Conservation (phyloP, 2,113 vertebrate species). For the Macaca nemestrina region DNA sequence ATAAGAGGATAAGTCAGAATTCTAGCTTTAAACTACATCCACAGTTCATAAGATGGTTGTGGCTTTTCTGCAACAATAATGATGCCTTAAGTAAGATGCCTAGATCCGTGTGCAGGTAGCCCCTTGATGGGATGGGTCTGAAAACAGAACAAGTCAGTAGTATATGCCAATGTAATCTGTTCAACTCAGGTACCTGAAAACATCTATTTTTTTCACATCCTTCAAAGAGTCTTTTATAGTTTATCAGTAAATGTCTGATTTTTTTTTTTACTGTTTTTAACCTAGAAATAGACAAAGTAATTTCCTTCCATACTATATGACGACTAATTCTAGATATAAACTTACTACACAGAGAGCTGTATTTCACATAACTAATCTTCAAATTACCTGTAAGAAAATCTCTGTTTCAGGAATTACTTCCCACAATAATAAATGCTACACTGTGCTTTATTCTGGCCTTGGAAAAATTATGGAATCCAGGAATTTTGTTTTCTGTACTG, state of each 20-base stretch:
- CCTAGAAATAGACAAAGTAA: neutral
- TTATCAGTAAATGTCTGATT: slow-evolving; percentile 5
- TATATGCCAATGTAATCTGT: neutral
- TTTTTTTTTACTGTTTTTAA: neutral
- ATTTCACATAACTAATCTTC: neutral
- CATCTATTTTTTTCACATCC: neutral
- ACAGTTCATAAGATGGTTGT: slow-evolving; percentile 65
- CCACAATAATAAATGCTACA: neutral
- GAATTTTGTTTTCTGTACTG: neutral
- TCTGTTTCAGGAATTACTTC: neutral
- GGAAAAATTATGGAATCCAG: neutral
- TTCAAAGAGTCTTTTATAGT: neutral
- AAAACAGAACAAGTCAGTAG: neutral
- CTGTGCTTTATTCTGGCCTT: neutral
- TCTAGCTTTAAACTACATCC: slow-evolving; percentile 74
- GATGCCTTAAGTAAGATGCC: neutral
- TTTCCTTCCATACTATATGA: neutral
- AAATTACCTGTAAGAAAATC: neutral
- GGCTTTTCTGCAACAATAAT: slow-evolving; percentile 70
- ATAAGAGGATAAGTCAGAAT: slow-evolving; percentile 52
- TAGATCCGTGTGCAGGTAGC: neutral
- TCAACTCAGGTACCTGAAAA: slow-evolving; percentile 12
- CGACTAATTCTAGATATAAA: neutral
- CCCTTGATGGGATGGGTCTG: neutral
- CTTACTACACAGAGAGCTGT: neutral